Conservation (phyloP, 2,888 invertebrate genomes). For the Cepaea hortensis region DNA sequence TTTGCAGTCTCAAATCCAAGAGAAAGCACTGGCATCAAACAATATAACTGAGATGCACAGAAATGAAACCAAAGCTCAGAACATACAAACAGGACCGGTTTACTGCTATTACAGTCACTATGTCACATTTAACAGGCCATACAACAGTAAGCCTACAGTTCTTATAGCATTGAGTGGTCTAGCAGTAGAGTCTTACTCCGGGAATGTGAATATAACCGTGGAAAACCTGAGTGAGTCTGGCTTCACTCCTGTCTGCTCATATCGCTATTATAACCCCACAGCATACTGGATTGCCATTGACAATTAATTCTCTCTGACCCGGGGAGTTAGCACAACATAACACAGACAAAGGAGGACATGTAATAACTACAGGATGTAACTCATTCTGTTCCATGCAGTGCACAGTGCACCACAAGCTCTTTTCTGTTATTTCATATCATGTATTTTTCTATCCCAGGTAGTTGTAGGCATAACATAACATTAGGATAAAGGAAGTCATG, state of each 20-base stretch:
- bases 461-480: no score
- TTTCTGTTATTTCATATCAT: no score
- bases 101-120: neutral
- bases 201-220: no score
- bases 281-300: slow-evolving; percentile 12
- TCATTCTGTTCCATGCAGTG: no score
- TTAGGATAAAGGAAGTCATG: no score
- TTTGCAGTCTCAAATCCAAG: neutral
- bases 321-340: no score
- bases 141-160: slow-evolving; percentile 7
- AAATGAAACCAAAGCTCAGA: neutral
- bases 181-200: no score
- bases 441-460: no score
- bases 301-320: neutral
- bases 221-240: neutral
- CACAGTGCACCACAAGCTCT: no score
- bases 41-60: neutral
- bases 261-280: no score
- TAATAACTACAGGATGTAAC: no score
- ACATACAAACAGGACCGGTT: slow-evolving; percentile 11
- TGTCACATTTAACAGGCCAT: neutral
- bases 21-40: neutral
- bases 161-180: neutral
- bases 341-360: no score
- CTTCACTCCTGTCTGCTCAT: neutral